phyloP scores from a whole-genome alignment of 2,888 invertebrate species.

The Phorcus lineatus region DNA sequence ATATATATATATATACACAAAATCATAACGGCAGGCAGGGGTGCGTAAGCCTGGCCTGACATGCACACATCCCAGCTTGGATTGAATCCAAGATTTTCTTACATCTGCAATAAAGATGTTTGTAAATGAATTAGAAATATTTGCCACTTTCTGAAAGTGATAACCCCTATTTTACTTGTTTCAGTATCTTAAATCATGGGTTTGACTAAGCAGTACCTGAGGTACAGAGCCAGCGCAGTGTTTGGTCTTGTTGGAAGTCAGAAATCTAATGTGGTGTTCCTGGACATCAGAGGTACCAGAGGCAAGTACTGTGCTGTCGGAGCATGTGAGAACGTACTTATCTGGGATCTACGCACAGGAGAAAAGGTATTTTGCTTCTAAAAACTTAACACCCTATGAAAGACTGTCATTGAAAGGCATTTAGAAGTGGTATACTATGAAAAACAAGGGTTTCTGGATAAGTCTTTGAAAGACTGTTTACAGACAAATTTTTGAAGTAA shows the following conservation, averaged over 20 bases:
- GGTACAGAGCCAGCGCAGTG: slow-evolving; percentile 88
- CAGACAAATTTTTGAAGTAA: no score
- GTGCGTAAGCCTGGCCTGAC: no score
- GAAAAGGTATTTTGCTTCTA: slow-evolving; percentile 53
- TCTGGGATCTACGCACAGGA: slow-evolving; percentile 94
- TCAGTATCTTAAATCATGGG: slow-evolving; percentile 54
- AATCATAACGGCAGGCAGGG: no score
- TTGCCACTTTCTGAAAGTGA: no score
- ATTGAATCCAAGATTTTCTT: no score
- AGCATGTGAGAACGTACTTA: slow-evolving; percentile 92
- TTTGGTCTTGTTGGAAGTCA: slow-evolving; percentile 88
- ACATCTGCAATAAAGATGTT: no score
- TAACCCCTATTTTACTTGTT: background rate
- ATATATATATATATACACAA: no score
- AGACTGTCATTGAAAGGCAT: background rate
- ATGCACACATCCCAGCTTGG: no score
- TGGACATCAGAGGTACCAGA: slow-evolving; percentile 85
- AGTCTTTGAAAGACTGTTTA: no score
- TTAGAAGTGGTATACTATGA: no score
- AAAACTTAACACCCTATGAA: background rate
- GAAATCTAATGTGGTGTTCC: slow-evolving; percentile 86
- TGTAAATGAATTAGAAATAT: no score
- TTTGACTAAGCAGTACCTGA: slow-evolving; percentile 90
- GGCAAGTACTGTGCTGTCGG: slow-evolving; percentile 92
- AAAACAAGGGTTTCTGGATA: no score